Evolutionary conservation across 1,140 invertebrate species (phyloP).

Genomic region (Cherax destructor): DNA sequence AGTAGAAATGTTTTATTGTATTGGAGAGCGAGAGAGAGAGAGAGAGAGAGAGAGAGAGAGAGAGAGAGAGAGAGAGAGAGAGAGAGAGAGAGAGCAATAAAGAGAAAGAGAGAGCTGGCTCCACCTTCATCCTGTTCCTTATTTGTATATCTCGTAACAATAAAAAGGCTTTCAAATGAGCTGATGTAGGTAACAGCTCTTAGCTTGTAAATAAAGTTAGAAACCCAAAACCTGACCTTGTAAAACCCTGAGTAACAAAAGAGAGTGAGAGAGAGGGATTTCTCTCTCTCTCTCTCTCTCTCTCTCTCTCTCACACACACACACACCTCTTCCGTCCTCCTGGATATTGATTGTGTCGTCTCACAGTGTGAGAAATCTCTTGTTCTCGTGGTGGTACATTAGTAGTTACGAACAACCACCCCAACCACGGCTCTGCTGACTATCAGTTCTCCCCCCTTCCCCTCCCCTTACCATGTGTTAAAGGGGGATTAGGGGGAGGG

Average conservation of each 20-base stretch:
- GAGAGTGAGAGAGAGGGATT: too few species aligned
- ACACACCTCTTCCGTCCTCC: neutral
- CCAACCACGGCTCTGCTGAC: neutral
- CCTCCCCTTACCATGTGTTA: neutral
- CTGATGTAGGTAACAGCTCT: too few species aligned
- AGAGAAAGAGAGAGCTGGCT: too few species aligned
- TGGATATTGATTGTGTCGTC: neutral
- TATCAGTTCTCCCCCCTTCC: neutral
- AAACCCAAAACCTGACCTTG: too few species aligned
- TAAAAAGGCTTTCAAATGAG: too few species aligned
- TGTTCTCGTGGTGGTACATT: neutral
- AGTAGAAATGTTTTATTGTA: neutral
- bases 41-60: constrained; percentile 12
- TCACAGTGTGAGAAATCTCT: neutral
- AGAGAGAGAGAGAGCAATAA: neutral
- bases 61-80: neutral
- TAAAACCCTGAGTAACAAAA: too few species aligned
- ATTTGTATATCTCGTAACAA: too few species aligned
- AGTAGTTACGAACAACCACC: neutral
- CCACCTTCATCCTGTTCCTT: too few species aligned
- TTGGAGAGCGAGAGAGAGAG: constrained; percentile 4
- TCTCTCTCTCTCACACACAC: too few species aligned
- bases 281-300: too few species aligned
- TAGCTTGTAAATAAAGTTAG: too few species aligned
- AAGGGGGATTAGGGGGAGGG: neutral